phyloP scores from a whole-genome alignment of 2,888 invertebrate genomes.

The Stenoptilia bipunctidactyla region DNA sequence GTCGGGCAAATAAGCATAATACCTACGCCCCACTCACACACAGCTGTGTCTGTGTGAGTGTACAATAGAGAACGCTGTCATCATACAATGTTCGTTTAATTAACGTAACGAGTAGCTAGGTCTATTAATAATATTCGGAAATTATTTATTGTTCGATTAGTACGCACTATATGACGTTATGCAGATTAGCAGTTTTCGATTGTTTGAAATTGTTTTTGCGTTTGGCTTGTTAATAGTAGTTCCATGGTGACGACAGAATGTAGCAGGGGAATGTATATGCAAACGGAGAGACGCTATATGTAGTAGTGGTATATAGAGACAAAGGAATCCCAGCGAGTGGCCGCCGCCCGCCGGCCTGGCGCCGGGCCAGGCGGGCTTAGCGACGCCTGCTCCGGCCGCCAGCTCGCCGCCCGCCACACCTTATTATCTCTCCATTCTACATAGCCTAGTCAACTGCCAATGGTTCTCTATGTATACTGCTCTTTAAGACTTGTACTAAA shows the following conservation, averaged over 20 bases:
- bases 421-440: background rate
- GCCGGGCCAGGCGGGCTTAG: slow-evolving; percentile 67
- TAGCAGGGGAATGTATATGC: background rate
- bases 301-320: slow-evolving; percentile 51
- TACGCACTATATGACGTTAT: too few relatives aligned
- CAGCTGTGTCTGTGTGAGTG: slow-evolving; percentile 17
- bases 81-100: background rate
- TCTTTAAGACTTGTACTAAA: too few relatives aligned
- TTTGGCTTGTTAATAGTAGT: too few relatives aligned
- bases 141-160: too few relatives aligned
- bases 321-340: slow-evolving; percentile 67
- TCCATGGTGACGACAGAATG: too few relatives aligned
- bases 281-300: background rate
- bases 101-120: slow-evolving; percentile 1
- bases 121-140: slow-evolving; percentile 1
- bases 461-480: too few relatives aligned
- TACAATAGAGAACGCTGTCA: too few relatives aligned
- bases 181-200: too few relatives aligned
- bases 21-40: slow-evolving; percentile 20
- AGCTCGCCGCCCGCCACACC: slow-evolving; percentile 39
- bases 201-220: too few relatives aligned
- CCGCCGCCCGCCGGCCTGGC: slow-evolving; percentile 69
- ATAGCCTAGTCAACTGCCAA: too few relatives aligned
- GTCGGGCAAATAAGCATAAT: slow-evolving; percentile 53
- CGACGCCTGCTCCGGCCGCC: slow-evolving; percentile 58